A percentile compares a stretch with the other conserved stretches of the same genome.
Evolutionary conservation across 23 tunicate genomes (phyloP).

Genomic region (Trididemnum clinides): DNA sequence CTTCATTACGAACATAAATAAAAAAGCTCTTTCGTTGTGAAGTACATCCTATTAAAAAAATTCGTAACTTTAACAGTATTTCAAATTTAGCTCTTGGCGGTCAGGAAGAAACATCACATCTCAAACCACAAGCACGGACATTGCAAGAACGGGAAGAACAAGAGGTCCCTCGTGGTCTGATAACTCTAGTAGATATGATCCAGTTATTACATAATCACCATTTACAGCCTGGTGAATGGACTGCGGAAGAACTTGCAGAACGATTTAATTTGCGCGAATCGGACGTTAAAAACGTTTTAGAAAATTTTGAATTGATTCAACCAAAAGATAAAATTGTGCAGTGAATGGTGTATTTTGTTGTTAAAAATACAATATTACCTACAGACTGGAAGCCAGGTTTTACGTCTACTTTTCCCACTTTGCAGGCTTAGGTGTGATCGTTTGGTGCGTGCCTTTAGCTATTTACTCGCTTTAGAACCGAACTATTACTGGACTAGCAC

Average conservation of each 20-base stretch:
- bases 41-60: too few relatives aligned
- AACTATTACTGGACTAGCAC: too few relatives aligned
- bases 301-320: background rate
- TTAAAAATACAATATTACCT: too few relatives aligned
- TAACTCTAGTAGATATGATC: background rate
- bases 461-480: too few relatives aligned
- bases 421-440: too few relatives aligned
- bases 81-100: too few relatives aligned
- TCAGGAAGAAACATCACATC: background rate
- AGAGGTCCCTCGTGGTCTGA: conserved; percentile 19
- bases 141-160: background rate
- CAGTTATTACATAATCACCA: conserved; percentile 23
- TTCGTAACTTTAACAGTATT: too few relatives aligned
- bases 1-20: too few relatives aligned
- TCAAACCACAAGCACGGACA: background rate
- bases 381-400: too few relatives aligned
- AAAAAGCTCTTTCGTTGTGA: too few relatives aligned
- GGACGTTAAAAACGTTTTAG: background rate
- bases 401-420: too few relatives aligned
- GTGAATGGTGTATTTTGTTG: conserved; percentile 1
- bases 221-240: background rate
- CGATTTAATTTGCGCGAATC: conserved; percentile 3
- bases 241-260: conserved; percentile 14
- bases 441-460: too few relatives aligned
- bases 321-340: conserved; percentile 11